These are phyloP conservation scores for Ceratina japonica DNA, from an alignment of 1,140 invertebrate genomes.

Conservation along the genomic window DNA sequence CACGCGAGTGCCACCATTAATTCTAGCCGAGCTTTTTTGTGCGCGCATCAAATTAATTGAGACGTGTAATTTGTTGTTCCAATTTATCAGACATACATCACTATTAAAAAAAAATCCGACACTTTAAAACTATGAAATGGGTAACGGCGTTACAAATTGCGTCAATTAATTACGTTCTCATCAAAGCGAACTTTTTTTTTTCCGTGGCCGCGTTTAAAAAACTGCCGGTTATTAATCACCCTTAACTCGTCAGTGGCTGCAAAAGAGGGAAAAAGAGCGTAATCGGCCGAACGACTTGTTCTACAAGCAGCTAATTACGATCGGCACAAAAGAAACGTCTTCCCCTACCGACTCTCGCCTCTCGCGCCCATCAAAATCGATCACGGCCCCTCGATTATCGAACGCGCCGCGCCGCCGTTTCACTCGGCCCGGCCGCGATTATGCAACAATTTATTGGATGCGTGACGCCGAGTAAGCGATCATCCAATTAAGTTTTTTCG, in stretches of 20 bases:
- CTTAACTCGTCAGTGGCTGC: not conserved
- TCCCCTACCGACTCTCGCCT: not conserved
- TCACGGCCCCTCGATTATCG: not conserved
- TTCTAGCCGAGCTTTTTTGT: too few species aligned
- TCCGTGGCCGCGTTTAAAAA: too few species aligned
- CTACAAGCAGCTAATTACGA: not conserved
- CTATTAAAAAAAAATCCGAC: too few species aligned
- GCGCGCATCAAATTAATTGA: too few species aligned
- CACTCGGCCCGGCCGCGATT: not conserved
- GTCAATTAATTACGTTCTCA: too few species aligned
- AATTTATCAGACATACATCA: too few species aligned
- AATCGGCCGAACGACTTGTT: not conserved
- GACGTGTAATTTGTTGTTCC: too few species aligned
- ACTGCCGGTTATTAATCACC: too few species aligned
- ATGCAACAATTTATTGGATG: conserved; percentile 26
- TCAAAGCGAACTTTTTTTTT: too few species aligned
- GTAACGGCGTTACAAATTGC: too few species aligned
- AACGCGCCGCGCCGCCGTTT: not conserved
- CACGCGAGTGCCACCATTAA: not conserved
- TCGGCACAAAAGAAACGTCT: not conserved
- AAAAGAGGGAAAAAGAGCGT: not conserved
- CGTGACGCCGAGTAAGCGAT: conserved; percentile 28
- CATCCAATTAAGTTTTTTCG: conserved; percentile 38
- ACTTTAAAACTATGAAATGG: too few species aligned
- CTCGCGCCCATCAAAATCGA: conserved; percentile 3